Percentiles rank a stretch among this genome's conserved stretches.
Evolutionary conservation across 1,140 invertebrate species (phyloP).

Genomic region (Trachymyrmex cornetzi): DNA sequence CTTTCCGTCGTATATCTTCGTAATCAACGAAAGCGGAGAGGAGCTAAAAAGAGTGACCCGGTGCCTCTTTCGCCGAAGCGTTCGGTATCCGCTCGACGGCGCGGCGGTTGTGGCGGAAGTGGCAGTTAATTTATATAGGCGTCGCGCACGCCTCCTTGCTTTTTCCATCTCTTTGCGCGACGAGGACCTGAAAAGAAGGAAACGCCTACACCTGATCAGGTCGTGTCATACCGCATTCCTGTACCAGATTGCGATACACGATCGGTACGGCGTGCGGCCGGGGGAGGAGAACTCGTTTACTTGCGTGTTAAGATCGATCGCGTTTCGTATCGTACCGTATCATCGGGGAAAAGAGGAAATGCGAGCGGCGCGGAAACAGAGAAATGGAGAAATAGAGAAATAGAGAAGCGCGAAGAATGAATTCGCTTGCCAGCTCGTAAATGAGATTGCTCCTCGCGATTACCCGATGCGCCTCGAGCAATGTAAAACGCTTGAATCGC

Average conservation of each 20-base stretch:
- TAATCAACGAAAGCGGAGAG: constrained; percentile 35
- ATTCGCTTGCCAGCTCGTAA: background rate
- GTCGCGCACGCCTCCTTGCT: no score
- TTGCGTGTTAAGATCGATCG: constrained; percentile 55
- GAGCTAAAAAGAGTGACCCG: constrained; percentile 29
- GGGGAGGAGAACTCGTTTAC: constrained; percentile 64
- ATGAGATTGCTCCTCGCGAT: constrained; percentile 11
- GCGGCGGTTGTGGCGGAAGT: background rate
- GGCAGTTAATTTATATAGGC: constrained; percentile 19
- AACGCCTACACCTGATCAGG: constrained; percentile 15
- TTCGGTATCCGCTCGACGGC: no score
- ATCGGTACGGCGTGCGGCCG: background rate
- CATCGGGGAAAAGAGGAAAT: constrained; percentile 65
- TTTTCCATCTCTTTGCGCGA: background rate
- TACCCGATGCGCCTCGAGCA: background rate
- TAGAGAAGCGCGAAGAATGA: constrained; percentile 59
- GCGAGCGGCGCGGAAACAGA: constrained; percentile 66
- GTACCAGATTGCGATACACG: constrained; percentile 1
- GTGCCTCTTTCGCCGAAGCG: background rate
- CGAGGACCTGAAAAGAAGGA: background rate
- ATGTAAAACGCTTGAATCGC: background rate
- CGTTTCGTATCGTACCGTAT: constrained; percentile 31
- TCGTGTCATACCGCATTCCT: constrained; percentile 48
- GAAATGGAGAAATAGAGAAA: constrained; percentile 60
- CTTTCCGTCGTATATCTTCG: constrained; percentile 32